A percentile compares a stretch with the other conserved stretches of the same genome.
phyloP scores from a whole-genome alignment of 2,888 invertebrate genomes.

The Phorcus lineatus region DNA sequence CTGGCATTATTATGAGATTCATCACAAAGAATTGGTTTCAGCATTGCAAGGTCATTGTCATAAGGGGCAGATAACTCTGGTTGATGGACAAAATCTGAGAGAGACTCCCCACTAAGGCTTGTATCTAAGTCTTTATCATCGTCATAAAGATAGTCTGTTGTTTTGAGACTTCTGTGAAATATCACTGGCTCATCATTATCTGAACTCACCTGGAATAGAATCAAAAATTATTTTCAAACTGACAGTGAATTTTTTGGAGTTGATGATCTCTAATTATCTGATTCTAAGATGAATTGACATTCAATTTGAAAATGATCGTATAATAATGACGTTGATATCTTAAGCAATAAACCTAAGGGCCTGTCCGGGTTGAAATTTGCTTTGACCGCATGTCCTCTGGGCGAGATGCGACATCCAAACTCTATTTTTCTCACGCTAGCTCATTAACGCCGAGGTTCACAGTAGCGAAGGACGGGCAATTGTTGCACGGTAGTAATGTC shows the following conservation, averaged over 20 bases:
- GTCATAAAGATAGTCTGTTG: conserved; percentile 46
- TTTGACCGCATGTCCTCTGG: too few species aligned
- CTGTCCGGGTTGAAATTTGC: too few species aligned
- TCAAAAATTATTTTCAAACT: not conserved
- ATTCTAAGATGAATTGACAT: too few species aligned
- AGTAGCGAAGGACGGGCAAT: too few species aligned
- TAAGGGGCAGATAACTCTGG: conserved; percentile 23
- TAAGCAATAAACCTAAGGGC: too few species aligned
- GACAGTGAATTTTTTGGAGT: not conserved
- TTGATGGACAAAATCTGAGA: conserved; percentile 30
- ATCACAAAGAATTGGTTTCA: conserved; percentile 24
- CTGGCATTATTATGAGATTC: conserved; percentile 8
- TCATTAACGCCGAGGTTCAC: too few species aligned
- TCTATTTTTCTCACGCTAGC: too few species aligned
- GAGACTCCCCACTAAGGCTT: conserved; percentile 52
- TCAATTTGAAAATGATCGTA: not conserved
- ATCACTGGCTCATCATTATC: conserved; percentile 68
- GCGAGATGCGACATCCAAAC: too few species aligned
- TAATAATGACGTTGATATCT: too few species aligned
- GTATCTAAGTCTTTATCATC: conserved; percentile 70
- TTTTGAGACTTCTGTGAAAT: conserved; percentile 62
- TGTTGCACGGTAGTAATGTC: too few species aligned
- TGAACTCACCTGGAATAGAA: conserved; percentile 51
- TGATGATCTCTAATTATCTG: not conserved
- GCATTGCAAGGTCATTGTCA: conserved; percentile 48